Evolutionary conservation across 2,888 invertebrate genomes (phyloP), one percentile per base, ranked within the genome.

Genomic region (Euplagia quadripunctaria): DNA sequence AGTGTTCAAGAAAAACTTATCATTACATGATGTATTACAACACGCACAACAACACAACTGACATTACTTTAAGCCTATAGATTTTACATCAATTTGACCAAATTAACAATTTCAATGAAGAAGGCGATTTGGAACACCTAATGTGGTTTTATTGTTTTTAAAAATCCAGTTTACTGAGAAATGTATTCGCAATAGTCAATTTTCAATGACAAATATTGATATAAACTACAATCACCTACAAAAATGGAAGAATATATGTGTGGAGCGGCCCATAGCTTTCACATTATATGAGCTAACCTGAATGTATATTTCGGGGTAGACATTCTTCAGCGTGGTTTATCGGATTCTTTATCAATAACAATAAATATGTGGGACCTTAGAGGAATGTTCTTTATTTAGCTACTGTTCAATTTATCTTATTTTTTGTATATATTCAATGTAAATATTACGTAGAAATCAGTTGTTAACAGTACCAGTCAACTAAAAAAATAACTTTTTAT

Each of bases 241-340:
- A 42, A 41, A 64, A 42, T n/a, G 9, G 8, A 64, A 41, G 52
- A 71, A 65, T 43, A 46, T 71, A 66, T 58, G 41, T 17, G 17
- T n/a, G 64, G 14, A 14, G 14, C 6, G 52, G 52, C 43, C 55
- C 65, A 71, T 71, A 66, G 46, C 43, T 71, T 71, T 46, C 31
- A 31, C 46, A 31, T 55, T 71, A 55, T 64, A 55, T 46, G 64
- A 42, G 12, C 20, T 71, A 31, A 65, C 65, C 31, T 46, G 65
- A 49, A 66, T 58, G 17, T 71, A 71, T 46, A 66, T 66, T 49
- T 55, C 42, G 61, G 42, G 1, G 31, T 3, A 17, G 17, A 63
- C 72, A 51, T 72, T 67, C 43, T 63, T 68, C 67, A 49, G 9
- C 7, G 49, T 63, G 14, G 51, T 72, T 72, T 73, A 73, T 69